Conservation (phyloP, 2,797 vertebrate species). For the Eptatretus atami region DNA sequence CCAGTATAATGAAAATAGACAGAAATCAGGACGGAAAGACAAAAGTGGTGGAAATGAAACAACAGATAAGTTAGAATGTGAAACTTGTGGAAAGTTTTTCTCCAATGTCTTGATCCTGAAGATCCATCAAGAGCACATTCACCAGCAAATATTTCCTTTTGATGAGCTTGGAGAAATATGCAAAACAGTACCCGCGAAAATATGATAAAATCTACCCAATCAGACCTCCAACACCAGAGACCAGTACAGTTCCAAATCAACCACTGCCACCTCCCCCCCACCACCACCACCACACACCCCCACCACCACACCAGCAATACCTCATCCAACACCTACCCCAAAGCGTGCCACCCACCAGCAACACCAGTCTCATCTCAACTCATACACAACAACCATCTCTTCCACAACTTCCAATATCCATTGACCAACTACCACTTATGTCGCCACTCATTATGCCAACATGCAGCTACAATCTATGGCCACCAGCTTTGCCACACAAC, state of each 20-base stretch:
- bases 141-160: constrained; percentile 88
- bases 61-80: constrained; percentile 75
- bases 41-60: constrained; percentile 49
- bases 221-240: constrained; percentile 62
- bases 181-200: constrained; percentile 84
- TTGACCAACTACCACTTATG: constrained; percentile 74
- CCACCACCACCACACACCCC: constrained; percentile 32
- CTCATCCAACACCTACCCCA: constrained; percentile 43
- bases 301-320: constrained; percentile 32
- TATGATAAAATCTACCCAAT: constrained; percentile 87
- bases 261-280: neutral
- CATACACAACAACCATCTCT: constrained; percentile 36
- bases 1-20: constrained; percentile 97
- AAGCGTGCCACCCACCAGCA: constrained; percentile 32
- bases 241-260: constrained; percentile 8
- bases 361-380: constrained; percentile 47
- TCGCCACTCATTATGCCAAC: constrained; percentile 90
- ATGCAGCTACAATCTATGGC: constrained; percentile 71
- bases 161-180: constrained; percentile 74
- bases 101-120: constrained; percentile 95
- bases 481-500: constrained; percentile 48
- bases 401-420: constrained; percentile 52
- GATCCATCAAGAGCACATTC: constrained; percentile 95
- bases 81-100: constrained; percentile 71
- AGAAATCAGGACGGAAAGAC: constrained; percentile 69